A percentile compares a stretch with the other conserved stretches of the same genome.
These are phyloP conservation scores for Pachymerium ferrugineum DNA, from an alignment of 2,888 invertebrate genomes.

Conservation along the genomic window DNA sequence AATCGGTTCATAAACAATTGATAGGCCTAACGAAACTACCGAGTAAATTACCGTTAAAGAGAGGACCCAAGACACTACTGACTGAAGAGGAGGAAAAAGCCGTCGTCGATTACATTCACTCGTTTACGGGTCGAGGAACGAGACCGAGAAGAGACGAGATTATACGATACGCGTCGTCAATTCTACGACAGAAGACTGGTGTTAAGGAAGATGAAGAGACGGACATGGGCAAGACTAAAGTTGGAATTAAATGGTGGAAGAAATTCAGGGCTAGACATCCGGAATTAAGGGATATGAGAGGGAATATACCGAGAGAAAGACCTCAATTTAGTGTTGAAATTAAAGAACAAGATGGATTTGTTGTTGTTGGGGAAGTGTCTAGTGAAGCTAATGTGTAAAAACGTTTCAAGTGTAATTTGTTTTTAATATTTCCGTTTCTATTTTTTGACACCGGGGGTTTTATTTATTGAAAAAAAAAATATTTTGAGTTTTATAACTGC, in stretches of 20 bases:
- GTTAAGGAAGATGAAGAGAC: neutral
- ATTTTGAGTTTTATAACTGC: neutral
- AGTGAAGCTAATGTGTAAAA: neutral
- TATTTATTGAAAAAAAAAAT: neutral
- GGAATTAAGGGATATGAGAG: constrained; percentile 31
- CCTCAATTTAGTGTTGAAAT: neutral
- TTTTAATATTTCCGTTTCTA: neutral
- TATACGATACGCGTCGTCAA: constrained; percentile 28
- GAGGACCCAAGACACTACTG: constrained; percentile 30
- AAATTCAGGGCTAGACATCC: constrained; percentile 32
- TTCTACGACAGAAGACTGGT: constrained; percentile 17
- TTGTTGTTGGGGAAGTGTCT: neutral
- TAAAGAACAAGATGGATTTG: neutral
- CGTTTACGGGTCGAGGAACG: constrained; percentile 33
- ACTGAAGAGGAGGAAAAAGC: constrained; percentile 32
- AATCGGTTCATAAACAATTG: neutral
- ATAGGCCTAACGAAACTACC: neutral
- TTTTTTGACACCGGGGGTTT: neutral
- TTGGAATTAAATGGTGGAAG: constrained; percentile 33
- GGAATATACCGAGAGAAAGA: constrained; percentile 30
- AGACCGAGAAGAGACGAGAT: constrained; percentile 31
- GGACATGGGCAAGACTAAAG: constrained; percentile 28
- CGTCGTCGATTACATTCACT: constrained; percentile 32
- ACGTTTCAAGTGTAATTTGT: neutral
- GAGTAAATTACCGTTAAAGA: constrained; percentile 19